Evolutionary conservation across 2,113 vertebrate genomes (phyloP).

Genomic region (Pteruthius melanotis): DNA sequence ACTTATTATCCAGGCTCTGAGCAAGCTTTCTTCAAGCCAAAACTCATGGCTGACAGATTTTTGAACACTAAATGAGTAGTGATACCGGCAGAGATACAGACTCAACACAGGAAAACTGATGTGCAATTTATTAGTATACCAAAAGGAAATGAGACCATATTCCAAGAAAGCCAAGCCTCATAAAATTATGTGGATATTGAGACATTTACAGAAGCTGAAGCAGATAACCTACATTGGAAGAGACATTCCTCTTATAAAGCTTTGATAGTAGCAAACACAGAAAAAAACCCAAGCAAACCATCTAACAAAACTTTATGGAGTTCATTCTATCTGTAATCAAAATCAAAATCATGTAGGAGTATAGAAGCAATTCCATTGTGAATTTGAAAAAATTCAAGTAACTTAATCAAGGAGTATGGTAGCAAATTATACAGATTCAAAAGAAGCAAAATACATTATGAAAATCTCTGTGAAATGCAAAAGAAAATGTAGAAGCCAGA

Average conservation of each 20-base stretch:
- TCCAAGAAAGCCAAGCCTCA: background rate
- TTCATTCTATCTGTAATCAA: background rate
- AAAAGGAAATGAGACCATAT: background rate
- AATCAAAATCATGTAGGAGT: background rate
- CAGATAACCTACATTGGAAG: background rate
- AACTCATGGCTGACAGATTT: slow-evolving; percentile 9
- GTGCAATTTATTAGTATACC: background rate
- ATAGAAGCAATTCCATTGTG: accelerated
- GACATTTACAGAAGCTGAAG: background rate
- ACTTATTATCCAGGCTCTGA: slow-evolving; percentile 7
- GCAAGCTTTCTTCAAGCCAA: background rate
- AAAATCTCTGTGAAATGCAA: background rate
- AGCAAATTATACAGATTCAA: background rate
- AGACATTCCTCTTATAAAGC: background rate
- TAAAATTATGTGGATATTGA: background rate
- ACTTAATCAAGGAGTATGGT: background rate
- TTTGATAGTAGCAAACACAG: background rate
- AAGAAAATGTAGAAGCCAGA: background rate
- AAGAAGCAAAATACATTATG: background rate
- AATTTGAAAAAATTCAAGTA: background rate
- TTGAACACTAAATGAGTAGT: slow-evolving; percentile 1
- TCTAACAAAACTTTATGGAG: background rate
- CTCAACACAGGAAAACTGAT: background rate
- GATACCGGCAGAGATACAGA: background rate
- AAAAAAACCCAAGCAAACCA: background rate